phyloP scores from a whole-genome alignment of 2,113 vertebrate genomes.

The Erythrocercus mccallii region DNA sequence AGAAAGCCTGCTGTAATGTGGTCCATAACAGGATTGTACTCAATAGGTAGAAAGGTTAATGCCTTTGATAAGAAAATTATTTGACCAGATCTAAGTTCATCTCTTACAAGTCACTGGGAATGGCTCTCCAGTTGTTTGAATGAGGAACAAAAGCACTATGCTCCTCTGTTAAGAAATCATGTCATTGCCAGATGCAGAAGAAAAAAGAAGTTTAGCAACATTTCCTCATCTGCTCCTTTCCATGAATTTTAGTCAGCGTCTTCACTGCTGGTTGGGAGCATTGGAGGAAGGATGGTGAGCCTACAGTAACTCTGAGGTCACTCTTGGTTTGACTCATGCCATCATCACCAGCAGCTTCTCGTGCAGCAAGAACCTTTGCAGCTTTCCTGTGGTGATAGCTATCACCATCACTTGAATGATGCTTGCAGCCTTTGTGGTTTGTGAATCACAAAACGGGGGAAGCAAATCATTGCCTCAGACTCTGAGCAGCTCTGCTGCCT shows the following conservation, averaged over 20 bases:
- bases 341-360: neutral
- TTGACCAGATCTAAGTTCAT: neutral
- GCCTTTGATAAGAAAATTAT: neutral
- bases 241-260: neutral
- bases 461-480: neutral
- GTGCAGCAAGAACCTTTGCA: neutral
- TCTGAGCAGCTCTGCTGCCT: neutral
- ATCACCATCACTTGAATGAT: neutral
- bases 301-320: neutral
- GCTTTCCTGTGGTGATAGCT: neutral
- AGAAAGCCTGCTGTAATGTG: neutral
- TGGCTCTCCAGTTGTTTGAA: neutral
- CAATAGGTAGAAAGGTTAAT: neutral
- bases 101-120: neutral
- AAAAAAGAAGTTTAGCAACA: neutral
- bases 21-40: neutral
- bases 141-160: neutral
- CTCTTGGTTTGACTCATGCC: neutral
- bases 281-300: neutral
- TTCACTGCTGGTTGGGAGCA: neutral
- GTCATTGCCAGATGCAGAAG: neutral
- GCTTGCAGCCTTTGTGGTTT: neutral
- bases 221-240: neutral
- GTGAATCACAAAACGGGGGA: neutral
- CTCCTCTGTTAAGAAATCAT: neutral